Evolutionary conservation across 1,140 invertebrate species (phyloP), one percentile per base, ranked within the genome.

Genomic region (Idris sp.): DNA sequence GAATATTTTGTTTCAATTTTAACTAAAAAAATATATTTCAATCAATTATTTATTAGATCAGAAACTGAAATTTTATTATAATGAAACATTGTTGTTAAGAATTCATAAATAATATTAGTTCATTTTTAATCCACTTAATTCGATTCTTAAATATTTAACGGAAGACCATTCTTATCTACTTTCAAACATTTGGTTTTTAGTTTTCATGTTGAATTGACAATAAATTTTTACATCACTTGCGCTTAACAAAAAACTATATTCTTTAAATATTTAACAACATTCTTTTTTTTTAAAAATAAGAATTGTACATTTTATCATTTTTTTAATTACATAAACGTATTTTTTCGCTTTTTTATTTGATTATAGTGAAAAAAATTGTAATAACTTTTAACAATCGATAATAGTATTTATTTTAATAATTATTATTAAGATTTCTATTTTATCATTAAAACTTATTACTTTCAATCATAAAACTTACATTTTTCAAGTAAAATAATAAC

Each of bases 111-210:
- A n/a, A n/a, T n/a, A n/a, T n/a, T n/a, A n/a, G n/a, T n/a, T n/a
- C n/a, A n/a, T n/a, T n/a, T n/a, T n/a, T n/a, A n/a, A n/a, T n/a
- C n/a, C n/a, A n/a, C n/a, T n/a, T n/a, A n/a, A n/a, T n/a, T n/a
- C n/a, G n/a, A n/a, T n/a, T 31, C 33, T 36, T 51, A 41, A 62
- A 31, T 15, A 40, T n/a, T 49, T 61, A 61, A 61, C 56, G 43
- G 56, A 61, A 61, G 54, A 58, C 54, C 54, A 41, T 56, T 58
- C 40, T 35, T 58, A 9, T 58, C 40, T 58, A 58, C 54, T 44
- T 58, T 25, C 40, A 44, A 46, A 43, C 38, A 10, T 36, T 16
- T 44, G 22, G 2, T 44, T 33, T 56, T 19, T 10, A 40, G n/a
- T 22, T 49, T 14, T 16, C 28, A 18, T 9, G 28, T 54, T 15